Evolutionary conservation across 2,113 vertebrate genomes (phyloP).

Genomic region (Diadophis punctatus): DNA sequence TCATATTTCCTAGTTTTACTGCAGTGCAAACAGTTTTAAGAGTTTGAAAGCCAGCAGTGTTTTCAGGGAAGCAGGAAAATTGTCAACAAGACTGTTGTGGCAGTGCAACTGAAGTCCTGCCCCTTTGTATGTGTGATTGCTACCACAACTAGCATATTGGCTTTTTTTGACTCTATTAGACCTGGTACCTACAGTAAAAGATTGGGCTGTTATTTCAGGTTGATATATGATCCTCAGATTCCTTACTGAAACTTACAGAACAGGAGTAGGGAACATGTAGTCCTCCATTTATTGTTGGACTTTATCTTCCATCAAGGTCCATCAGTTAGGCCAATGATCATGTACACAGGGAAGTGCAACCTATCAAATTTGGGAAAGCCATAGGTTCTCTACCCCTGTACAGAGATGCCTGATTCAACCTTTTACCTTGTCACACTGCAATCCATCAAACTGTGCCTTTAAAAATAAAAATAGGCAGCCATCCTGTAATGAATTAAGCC

Average conservation of each 20-base stretch:
- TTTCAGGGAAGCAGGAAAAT: background rate
- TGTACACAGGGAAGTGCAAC: background rate
- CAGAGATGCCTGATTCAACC: background rate
- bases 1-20: background rate
- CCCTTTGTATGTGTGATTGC: background rate
- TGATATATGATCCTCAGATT: background rate
- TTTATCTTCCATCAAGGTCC: background rate
- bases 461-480: background rate
- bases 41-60: background rate
- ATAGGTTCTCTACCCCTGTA: background rate
- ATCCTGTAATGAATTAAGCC: too few relatives aligned
- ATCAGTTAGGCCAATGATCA: background rate
- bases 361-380: background rate
- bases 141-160: background rate
- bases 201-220: background rate
- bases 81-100: background rate
- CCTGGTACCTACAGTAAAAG: background rate
- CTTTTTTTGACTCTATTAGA: background rate
- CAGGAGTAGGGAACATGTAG: background rate
- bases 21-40: background rate
- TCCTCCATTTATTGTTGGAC: background rate
- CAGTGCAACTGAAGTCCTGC: background rate
- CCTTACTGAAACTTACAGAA: background rate
- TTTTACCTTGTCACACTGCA: background rate
- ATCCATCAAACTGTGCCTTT: background rate